Evolutionary conservation across 2,797 vertebrate species (phyloP), one percentile per base, ranked within the genome.

Genomic region (Neosalanx taihuensis): DNA sequence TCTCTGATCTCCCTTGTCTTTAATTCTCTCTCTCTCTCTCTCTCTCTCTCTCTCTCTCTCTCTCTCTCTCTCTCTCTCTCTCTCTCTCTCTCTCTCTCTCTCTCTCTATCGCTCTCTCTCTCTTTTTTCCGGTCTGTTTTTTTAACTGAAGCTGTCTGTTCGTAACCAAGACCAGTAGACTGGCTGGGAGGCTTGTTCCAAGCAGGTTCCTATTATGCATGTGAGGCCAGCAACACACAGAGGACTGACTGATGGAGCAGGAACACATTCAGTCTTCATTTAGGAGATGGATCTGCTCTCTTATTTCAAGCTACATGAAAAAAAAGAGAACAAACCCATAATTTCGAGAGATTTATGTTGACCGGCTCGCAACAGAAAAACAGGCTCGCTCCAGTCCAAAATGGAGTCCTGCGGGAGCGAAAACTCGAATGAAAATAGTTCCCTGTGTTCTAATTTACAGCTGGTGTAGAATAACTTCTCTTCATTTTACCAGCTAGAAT

Each of bases 401-500:
- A 87, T 76, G 70, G 81, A 65, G 77, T 86, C 88, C 73, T 13
- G 26, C 6, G 84, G 85, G 88, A 90, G 72, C 57, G 67, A 69
- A 75, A 81, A 70, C 58, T 78, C 85, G 71, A 70, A 83, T 81
- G 80, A 86, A 90, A 91, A 85, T 79, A 88, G 83, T 88, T 56
- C 87, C 85, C 81, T 73, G 74, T 77, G 84, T 87, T 90, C 77
- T 90, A 89, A 89, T 93, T 92, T 92, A 93, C 86, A 86, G 81
- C 82, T 72, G 77, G 87, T 85, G 85, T 90, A 90, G 89, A 91
- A 93, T 91, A 91, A 89, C 86, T 65, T 88, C 72, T 87, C 72
- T 91, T 82, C 64, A 64, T 89, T 79, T 85, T 81, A 89, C 78
- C 88, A 89, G 89, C 80, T 90, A 86, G 86, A 89, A 84, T 79